Evolutionary conservation across 2,888 invertebrate genomes (phyloP), one percentile per base, ranked within the genome.

Genomic region (Encarsia formosa): DNA sequence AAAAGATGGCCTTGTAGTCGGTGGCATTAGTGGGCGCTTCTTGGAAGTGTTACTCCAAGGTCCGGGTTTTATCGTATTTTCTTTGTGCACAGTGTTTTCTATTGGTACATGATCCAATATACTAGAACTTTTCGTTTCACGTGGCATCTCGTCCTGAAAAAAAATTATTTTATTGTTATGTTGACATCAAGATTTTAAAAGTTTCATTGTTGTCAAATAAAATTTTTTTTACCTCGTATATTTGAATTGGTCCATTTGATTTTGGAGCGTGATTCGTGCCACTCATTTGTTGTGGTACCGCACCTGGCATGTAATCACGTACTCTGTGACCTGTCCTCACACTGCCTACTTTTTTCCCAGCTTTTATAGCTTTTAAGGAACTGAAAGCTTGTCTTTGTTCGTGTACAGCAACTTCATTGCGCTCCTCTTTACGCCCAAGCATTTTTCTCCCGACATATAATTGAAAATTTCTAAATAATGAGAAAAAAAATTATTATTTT

Each of bases 321-420:
- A 82, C 74, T 55, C 76, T 79, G n/a, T 81, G 80, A 6, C 82
- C 82, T 11, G 79, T 77, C 26, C 84, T 76, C 20, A 82, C 69
- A 61, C 76, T 80, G 5, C 78, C 77, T 3, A 82, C 81, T 54
- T 73, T 73, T 40, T 79, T 78, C 24, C 84, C 79, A 46, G 74
- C 73, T 55, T 83, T 85, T 59, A 84, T 84, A 0, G 86, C 82
- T 61, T 81, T 83, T 38, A 92, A 73, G 2, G 86, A 86, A 47
- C 87, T 88, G 50, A 93, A 76, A 8, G 88, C 90, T 67, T 84
- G 80, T 50, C 93, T 79, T 46, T 88, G 86, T 64, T 87, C 87
- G 19, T 81, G 78, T 41, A 88, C 71, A 23, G 81, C 80, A 37
- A 79, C 77, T 42, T 81, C 80, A 15, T 69, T 70, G 54, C 67